Base-by-base conservation (phyloP, 2,113 vertebrate genomes). In the Sciurus niger region DNA sequence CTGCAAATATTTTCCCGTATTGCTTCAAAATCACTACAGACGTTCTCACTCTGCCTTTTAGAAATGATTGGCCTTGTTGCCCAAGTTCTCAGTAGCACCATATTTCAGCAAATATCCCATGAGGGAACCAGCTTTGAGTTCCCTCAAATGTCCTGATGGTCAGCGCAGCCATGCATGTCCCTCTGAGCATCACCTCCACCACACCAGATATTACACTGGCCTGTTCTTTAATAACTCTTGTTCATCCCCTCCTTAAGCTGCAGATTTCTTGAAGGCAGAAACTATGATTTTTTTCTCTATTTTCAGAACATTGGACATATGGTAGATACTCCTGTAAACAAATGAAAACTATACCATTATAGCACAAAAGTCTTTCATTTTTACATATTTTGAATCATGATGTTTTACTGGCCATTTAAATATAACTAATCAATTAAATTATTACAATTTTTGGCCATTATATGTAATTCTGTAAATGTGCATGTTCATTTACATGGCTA, bases 221-320 rank as follows among this genome's bases (percentile, higher is more conserved):
- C 65, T 92, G 28, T 84, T 58, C 72, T 46, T 55, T 13, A 46
- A 58, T 84, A 79, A 48, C 77, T 92, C 55, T 1, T 73, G 53
- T 73, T 73, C 40, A 32, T 79, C 32, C 79, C 22, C 70, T 67
- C 40, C 63, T n/a, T 89, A 89, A 84, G 10, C 18, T 79, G 25
- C 92, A 80, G 83, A 94, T 3, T 82, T 77, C 18, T 63, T 72
- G 11, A 77, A 78, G 43, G 43, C 5, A 58, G 32, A 89, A 79
- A 92, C 37, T 73, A 32, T 80, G 46, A 85, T 91, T 32, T 79
- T 89, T 82, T 77, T 55, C 53, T 91, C 16, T 87, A 46, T 72
- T 92, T 88, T 94, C 63, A 92, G 24, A 84, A 92, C 16, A 46
- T 10, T 11, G 37, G 37, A 70, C 18, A 84, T 2, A 92, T 73